Evolutionary conservation across 2,888 invertebrate genomes (phyloP).

Genomic region (Idaea aversata): DNA sequence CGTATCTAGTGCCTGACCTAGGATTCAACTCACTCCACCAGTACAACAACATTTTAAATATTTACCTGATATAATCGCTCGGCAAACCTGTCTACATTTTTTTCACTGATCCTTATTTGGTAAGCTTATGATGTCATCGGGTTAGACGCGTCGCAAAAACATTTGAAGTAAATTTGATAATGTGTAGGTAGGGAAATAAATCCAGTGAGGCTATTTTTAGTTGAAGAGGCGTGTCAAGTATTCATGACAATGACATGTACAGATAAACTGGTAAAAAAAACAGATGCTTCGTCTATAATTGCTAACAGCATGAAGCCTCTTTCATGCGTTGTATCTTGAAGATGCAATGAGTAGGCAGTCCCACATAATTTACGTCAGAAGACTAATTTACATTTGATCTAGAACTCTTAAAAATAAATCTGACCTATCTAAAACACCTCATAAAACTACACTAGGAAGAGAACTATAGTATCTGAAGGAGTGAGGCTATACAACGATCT

Average conservation of each 20-base stretch:
- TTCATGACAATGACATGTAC: neutral
- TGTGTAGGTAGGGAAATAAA: neutral
- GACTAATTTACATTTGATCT: too few relatives aligned
- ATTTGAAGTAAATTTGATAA: neutral
- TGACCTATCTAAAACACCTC: too few relatives aligned
- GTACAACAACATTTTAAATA: neutral
- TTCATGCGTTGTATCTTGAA: too few relatives aligned
- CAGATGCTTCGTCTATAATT: neutral
- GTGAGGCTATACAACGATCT: too few relatives aligned
- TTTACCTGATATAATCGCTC: neutral
- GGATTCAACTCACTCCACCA: neutral
- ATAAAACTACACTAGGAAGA: too few relatives aligned
- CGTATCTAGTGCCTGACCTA: neutral
- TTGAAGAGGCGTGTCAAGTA: neutral
- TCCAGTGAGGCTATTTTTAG: neutral
- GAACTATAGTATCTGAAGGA: too few relatives aligned
- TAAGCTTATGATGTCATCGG: neutral
- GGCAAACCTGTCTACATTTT: neutral
- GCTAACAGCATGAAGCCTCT: too few relatives aligned
- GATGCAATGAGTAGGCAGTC: too few relatives aligned
- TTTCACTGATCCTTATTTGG: neutral
- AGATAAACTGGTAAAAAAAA: neutral
- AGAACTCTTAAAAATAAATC: too few relatives aligned
- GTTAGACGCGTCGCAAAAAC: neutral
- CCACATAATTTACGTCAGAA: too few relatives aligned